phyloP scores from a whole-genome alignment of 2,888 invertebrate species.

The Agriopis marginaria region DNA sequence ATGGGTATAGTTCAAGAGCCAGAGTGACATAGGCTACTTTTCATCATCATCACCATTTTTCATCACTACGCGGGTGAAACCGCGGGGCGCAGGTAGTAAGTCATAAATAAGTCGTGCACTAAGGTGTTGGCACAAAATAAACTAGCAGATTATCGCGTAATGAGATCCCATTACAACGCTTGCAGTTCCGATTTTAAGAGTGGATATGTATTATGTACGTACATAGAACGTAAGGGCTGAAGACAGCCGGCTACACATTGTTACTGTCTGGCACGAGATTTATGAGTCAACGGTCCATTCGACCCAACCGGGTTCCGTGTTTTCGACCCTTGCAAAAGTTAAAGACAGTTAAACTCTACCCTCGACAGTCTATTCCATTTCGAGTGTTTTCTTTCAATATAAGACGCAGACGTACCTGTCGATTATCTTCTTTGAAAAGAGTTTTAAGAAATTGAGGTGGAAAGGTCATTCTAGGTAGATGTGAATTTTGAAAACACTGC shows the following conservation, averaged over 20 bases:
- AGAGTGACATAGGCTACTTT: no score
- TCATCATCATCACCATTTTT: no score
- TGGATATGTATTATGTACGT: slow-evolving; percentile 29
- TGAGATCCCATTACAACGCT: slow-evolving; percentile 51
- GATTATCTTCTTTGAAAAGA: slow-evolving; percentile 16
- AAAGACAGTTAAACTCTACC: slow-evolving; percentile 57
- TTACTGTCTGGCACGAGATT: slow-evolving; percentile 60
- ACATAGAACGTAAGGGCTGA: slow-evolving; percentile 36
- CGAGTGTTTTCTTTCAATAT: slow-evolving; percentile 53
- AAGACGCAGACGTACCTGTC: slow-evolving; percentile 22
- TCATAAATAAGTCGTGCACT: slow-evolving; percentile 8
- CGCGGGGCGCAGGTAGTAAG: no score
- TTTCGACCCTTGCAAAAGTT: slow-evolving; percentile 57
- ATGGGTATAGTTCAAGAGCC: no score
- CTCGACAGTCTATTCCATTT: slow-evolving; percentile 46
- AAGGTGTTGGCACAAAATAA: slow-evolving; percentile 24
- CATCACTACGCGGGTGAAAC: no score
- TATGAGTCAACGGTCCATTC: slow-evolving; percentile 56
- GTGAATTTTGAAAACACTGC: no score
- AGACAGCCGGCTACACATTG: slow-evolving; percentile 60
- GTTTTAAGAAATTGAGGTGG: slow-evolving; percentile 16
- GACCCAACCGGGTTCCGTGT: slow-evolving; percentile 45
- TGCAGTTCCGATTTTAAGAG: slow-evolving; percentile 50
- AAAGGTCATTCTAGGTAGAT: background rate
- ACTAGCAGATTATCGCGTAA: slow-evolving; percentile 46